Evolutionary conservation across 2,888 invertebrate genomes (phyloP).

Genomic region (Nipponacmea schrenckii): DNA sequence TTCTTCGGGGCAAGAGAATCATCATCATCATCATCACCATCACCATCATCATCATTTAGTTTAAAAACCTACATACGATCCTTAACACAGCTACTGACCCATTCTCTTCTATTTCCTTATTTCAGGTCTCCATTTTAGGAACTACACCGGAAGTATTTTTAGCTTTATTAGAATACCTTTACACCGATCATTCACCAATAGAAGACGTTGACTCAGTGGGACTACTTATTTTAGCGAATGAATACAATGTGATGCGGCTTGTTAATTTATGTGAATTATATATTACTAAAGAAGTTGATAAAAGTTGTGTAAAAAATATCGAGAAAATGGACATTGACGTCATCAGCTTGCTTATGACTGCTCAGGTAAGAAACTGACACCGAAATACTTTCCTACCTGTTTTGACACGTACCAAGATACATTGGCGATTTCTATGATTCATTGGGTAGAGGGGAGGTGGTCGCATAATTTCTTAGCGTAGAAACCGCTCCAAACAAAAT

Average conservation of each 20-base stretch:
- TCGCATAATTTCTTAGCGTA: no score
- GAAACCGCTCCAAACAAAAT: no score
- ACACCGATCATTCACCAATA: slow-evolving; percentile 63
- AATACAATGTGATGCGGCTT: slow-evolving; percentile 54
- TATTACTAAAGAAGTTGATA: slow-evolving; percentile 61
- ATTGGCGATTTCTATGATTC: no score
- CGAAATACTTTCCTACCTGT: no score
- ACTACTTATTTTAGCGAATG: slow-evolving; percentile 56
- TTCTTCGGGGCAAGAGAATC: no score
- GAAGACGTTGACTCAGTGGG: slow-evolving; percentile 57
- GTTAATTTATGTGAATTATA: slow-evolving; percentile 63
- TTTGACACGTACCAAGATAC: no score
- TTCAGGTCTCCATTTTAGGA: slow-evolving; percentile 46
- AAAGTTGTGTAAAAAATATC: slow-evolving; percentile 47
- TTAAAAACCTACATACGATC: no score
- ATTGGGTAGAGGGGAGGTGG: no score
- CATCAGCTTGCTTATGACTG: slow-evolving; percentile 51
- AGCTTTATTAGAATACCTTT: slow-evolving; percentile 60
- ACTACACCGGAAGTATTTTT: slow-evolving; percentile 49
- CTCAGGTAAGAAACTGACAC: slow-evolving; percentile 46
- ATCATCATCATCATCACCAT: no score
- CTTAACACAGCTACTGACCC: no score
- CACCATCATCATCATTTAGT: no score
- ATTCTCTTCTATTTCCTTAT: background rate
- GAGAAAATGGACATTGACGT: slow-evolving; percentile 61